Conservation (phyloP, 1,140 invertebrate species). For the Coboldia fuscipes region DNA sequence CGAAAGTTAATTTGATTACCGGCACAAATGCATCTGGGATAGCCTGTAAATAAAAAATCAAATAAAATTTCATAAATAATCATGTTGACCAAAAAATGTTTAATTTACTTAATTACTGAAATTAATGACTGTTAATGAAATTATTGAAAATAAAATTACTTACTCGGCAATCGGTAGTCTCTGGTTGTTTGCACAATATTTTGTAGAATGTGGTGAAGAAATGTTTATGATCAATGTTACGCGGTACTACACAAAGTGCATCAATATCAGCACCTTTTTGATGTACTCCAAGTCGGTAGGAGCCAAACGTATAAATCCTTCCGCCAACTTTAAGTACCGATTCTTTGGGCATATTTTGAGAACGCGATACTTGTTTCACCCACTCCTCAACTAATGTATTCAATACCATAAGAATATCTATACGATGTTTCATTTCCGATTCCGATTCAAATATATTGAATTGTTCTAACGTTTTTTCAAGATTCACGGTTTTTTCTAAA, state of each 20-base stretch:
- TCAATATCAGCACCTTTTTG: slow-evolving; percentile 97
- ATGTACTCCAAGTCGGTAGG: slow-evolving; percentile 80
- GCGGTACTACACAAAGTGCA: slow-evolving; percentile 89
- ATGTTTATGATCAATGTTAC: slow-evolving; percentile 82
- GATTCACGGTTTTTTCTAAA: slow-evolving; percentile 56
- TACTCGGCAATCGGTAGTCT: slow-evolving; percentile 37
- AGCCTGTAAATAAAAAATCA: slow-evolving; percentile 30
- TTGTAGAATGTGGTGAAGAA: slow-evolving; percentile 93
- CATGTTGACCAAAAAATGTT: too few species aligned
- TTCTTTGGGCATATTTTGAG: slow-evolving; percentile 71
- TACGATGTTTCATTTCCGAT: slow-evolving; percentile 72
- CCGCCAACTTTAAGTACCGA: slow-evolving; percentile 79
- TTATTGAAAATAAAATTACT: too few species aligned
- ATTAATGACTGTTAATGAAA: too few species aligned
- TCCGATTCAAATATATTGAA: slow-evolving; percentile 84
- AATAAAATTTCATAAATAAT: neutral
- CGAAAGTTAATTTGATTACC: slow-evolving; percentile 98
- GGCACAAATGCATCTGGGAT: slow-evolving; percentile 99
- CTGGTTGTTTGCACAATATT: slow-evolving; percentile 62
- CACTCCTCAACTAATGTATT: slow-evolving; percentile 79
- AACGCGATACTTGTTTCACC: slow-evolving; percentile 72
- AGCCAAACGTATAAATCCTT: slow-evolving; percentile 98
- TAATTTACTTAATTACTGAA: too few species aligned
- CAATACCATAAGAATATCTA: slow-evolving; percentile 62
- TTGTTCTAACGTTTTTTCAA: slow-evolving; percentile 63